Evolutionary conservation across 2,888 invertebrate species (phyloP), one percentile per base, ranked within the genome.

Genomic region (Cantharis rufa): DNA sequence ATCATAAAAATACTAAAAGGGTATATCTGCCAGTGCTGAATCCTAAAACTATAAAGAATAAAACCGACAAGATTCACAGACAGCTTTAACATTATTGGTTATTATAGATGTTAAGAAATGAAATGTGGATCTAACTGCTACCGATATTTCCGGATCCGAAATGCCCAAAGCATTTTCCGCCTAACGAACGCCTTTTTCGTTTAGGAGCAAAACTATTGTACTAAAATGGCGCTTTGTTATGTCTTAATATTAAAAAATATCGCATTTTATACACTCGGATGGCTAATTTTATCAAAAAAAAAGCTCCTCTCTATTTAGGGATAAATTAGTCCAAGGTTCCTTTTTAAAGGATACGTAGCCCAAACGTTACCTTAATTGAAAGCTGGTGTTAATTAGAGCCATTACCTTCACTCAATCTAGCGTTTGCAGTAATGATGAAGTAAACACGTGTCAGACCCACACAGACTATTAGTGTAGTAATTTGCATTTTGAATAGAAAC

Each of bases 401-500:
- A 78, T 78, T 78, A 78, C 74, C 77, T 78, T 78, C 72, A 75
- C 71, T 78, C 77, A 75, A 78, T 78, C 77, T 74, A 75, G 64
- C 77, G 77, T 75, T 78, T 74, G 72, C 75, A 74, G 77, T 78
- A 78, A 78, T 78, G 79, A 79, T 71, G 77, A 79, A 76, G 78
- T 76, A 76, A 78, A 79, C 79, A 77, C 74, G 78, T 79, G 79
- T 80, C 79, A 79, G 78, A 74, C 75, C 81, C 79, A 81, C 78
- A 77, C 72, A 76, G 78, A 80, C 80, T 80, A 81, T 75, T 77
- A 72, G 74, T 77, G 74, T 80, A 76, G 79, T 77, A 79, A 81
- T 81, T 80, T 80, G 75, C 77, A 81, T 80, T 78, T 75, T 74
- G 72, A 77, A 78, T 79, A 78, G 75, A 48, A 71, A 48, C 74